Evolutionary conservation across 2,797 vertebrate genomes (phyloP), one percentile per base, ranked within the genome.

Genomic region (Coregonus sp.): DNA sequence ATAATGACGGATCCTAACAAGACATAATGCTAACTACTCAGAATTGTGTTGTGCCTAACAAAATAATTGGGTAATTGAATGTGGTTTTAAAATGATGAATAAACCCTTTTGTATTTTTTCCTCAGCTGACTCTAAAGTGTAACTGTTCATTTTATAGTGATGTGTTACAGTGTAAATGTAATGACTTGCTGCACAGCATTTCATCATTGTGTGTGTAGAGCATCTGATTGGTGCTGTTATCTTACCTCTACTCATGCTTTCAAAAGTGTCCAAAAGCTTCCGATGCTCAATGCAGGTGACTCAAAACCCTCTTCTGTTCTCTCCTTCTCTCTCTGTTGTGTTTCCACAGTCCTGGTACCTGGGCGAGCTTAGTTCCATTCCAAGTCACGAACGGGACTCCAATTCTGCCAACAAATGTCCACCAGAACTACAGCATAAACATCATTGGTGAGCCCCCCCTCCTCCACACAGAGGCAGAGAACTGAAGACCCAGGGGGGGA

Each of bases 321-420:
- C 63, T 47, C 2, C 37, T 1, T 59, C 2, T 59, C 33, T 61
- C 18, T 18, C 37, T 75, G 80, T 71, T 90, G 7, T 73, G 79
- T 72, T 90, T 90, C 75, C 80, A 84, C 96, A 99, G 97, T 98
- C 97, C 98, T 99, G 98, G 98, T 99, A 99, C 98, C 95, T 99
- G 98, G 97, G 98, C 97, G 98, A 99, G 98, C 95, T 97, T 99
- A 96, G 97, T 99, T 96, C 98, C 98, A 94, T 99, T 99, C 94
- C 98, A 99, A 97, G 97, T 99, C 95, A 98, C 97, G 96, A 99
- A 97, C 93, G 97, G 97, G 95, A 98, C 98, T 95, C 96, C 96
- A 94, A 99, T 99, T 95, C 96, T 99, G 95, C 97, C 96, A 89
- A 96, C 98, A 95, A 99, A 97, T 96, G 97, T 98, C 96, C 97